A percentile compares a stretch with the other conserved stretches of the same genome.
phyloP scores from a whole-genome alignment of 1,140 invertebrate species.

The Onthophagus taurus region DNA sequence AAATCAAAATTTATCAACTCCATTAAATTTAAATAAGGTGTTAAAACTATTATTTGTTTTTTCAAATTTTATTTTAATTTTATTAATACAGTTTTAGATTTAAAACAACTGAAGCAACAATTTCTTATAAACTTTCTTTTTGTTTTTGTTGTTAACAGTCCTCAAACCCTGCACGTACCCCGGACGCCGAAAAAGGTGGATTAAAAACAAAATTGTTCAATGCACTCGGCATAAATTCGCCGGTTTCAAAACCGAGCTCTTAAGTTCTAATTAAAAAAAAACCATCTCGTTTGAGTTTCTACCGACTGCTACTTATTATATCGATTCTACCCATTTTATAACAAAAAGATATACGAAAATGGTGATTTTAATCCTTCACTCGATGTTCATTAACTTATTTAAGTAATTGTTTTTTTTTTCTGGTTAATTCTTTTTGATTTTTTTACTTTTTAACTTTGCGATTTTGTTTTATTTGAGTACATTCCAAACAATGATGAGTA shows the following conservation, averaged over 20 bases:
- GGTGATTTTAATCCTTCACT: neutral
- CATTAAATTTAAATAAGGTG: too few relatives aligned
- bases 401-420: neutral
- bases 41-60: too few relatives aligned
- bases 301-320: neutral
- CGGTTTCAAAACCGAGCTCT: slow-evolving; percentile 32
- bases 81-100: too few relatives aligned
- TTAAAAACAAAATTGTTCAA: slow-evolving; percentile 54
- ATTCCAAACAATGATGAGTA: too few relatives aligned
- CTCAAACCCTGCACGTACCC: slow-evolving; percentile 36
- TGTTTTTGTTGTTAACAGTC: slow-evolving; percentile 27
- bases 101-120: neutral
- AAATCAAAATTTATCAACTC: too few relatives aligned
- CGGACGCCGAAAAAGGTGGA: slow-evolving; percentile 40
- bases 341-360: neutral
- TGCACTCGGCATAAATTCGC: slow-evolving; percentile 45
- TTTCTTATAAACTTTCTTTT: neutral
- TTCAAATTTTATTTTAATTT: too few relatives aligned
- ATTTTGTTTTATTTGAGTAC: too few relatives aligned
- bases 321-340: neutral
- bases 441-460: too few relatives aligned
- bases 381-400: neutral
- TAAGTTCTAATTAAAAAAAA: slow-evolving; percentile 16
- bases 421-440: neutral
- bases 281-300: neutral